These are phyloP conservation scores for Anolis apletophallus DNA, from an alignment of 2,797 vertebrate genomes.

Conservation along the genomic window DNA sequence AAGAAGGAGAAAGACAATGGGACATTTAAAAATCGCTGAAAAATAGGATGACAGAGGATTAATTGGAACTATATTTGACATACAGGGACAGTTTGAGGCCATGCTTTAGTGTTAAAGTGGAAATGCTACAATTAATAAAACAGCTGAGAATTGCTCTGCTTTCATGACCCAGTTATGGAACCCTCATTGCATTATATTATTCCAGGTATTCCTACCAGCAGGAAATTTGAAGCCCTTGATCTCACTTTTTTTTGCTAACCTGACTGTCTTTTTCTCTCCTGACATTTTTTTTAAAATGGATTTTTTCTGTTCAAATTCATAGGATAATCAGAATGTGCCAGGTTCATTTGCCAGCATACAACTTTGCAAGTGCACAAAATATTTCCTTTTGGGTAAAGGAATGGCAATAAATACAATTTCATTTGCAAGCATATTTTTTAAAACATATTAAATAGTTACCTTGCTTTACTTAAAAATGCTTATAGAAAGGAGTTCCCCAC, in stretches of 20 bases:
- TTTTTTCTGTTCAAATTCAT: conserved; percentile 42
- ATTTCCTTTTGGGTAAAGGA: neutral
- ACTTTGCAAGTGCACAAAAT: conserved; percentile 5
- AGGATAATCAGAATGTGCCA: conserved; percentile 19
- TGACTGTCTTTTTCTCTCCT: neutral
- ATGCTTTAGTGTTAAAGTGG: neutral
- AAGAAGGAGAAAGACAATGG: too few species aligned
- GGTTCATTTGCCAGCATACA: conserved; percentile 44
- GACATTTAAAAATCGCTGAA: too few species aligned
- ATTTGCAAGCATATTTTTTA: conserved; percentile 38
- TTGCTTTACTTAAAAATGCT: conserved; percentile 26
- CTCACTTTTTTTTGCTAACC: neutral
- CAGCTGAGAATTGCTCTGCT: neutral
- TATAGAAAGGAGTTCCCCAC: too few species aligned
- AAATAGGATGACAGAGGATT: too few species aligned
- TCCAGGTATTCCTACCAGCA: neutral
- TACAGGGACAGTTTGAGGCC: neutral
- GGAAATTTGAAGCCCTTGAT: conserved; percentile 1
- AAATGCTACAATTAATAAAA: neutral
- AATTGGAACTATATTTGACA: too few species aligned
- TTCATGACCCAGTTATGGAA: neutral
- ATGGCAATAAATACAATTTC: conserved; percentile 55
- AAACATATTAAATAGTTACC: conserved; percentile 59
- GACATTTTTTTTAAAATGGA: neutral
- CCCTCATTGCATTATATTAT: rapidly evolving